A percentile compares a stretch with the other conserved stretches of the same genome.
These are phyloP conservation scores for Entelurus aequoreus DNA, from an alignment of 2,113 vertebrate species.

Conservation along the genomic window DNA sequence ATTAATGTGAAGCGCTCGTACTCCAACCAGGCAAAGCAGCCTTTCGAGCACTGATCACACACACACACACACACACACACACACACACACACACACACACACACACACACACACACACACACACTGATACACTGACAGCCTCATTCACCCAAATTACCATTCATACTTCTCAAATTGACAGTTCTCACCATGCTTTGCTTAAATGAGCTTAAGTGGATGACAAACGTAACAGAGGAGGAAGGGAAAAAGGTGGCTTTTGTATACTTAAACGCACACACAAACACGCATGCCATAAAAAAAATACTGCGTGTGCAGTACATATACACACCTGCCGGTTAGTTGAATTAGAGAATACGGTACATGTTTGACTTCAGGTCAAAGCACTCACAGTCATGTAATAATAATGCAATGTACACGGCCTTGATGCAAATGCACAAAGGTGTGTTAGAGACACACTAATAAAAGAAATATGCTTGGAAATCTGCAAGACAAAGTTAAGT, in stretches of 20 bases:
- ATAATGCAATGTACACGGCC: background rate
- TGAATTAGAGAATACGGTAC: background rate
- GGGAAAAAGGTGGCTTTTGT: conserved; percentile 36
- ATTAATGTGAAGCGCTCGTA: conserved; percentile 42
- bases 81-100: conserved; percentile 2
- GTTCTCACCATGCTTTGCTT: conserved; percentile 30
- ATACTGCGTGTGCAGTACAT: background rate
- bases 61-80: background rate
- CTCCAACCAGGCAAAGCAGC: conserved; percentile 23
- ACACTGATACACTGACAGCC: conserved; percentile 7
- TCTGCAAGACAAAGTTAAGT: background rate
- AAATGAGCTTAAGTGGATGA: conserved; percentile 51
- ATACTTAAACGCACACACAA: conserved; percentile 8
- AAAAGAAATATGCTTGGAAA: no score
- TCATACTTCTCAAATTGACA: conserved; percentile 39
- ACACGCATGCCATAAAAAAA: background rate
- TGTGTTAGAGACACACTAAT: no score
- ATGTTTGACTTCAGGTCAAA: conserved; percentile 19
- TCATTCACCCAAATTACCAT: conserved; percentile 24
- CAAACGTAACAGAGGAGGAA: conserved; percentile 27
- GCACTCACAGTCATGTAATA: conserved; percentile 14
- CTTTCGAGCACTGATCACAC: conserved; percentile 19
- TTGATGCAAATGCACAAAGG: background rate
- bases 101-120: conserved; percentile 9
- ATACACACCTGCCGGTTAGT: conserved; percentile 10